Evolutionary conservation across 2,888 invertebrate genomes (phyloP).

Genomic region (Acanthosepion esculentum): DNA sequence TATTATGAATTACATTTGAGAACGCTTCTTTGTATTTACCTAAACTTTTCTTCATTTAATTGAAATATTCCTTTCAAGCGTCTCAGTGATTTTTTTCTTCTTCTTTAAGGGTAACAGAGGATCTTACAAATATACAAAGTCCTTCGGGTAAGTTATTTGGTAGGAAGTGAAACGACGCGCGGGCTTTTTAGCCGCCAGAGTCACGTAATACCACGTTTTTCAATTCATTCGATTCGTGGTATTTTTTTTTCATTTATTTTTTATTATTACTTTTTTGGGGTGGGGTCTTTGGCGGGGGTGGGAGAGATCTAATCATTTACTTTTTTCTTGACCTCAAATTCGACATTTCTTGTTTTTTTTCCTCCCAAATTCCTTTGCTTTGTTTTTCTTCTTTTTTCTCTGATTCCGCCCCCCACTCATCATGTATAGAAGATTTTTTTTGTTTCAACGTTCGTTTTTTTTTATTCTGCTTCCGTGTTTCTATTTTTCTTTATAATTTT

Average conservation of each 20-base stretch:
- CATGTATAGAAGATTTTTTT: neutral
- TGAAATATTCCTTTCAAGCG: neutral
- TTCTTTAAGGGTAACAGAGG: neutral
- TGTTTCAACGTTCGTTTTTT: neutral
- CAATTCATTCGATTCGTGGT: neutral
- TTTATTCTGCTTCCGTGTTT: neutral
- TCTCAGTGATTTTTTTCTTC: neutral
- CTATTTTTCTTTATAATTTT: neutral
- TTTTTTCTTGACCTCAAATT: neutral
- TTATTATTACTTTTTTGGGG: neutral
- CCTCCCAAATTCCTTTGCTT: neutral
- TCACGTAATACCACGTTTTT: neutral
- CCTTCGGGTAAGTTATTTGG: neutral
- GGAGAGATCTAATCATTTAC: too few relatives aligned
- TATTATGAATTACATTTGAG: neutral
- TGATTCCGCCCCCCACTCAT: neutral
- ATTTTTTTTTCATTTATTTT: neutral
- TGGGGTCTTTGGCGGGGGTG: too few relatives aligned
- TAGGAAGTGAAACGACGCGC: neutral
- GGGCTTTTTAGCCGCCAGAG: neutral
- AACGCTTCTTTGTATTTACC: neutral
- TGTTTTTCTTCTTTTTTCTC: neutral
- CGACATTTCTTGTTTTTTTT: neutral
- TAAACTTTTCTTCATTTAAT: neutral
- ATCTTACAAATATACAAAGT: neutral